Conservation (phyloP, 2,797 vertebrate genomes). For the Acomys russatus region DNA sequence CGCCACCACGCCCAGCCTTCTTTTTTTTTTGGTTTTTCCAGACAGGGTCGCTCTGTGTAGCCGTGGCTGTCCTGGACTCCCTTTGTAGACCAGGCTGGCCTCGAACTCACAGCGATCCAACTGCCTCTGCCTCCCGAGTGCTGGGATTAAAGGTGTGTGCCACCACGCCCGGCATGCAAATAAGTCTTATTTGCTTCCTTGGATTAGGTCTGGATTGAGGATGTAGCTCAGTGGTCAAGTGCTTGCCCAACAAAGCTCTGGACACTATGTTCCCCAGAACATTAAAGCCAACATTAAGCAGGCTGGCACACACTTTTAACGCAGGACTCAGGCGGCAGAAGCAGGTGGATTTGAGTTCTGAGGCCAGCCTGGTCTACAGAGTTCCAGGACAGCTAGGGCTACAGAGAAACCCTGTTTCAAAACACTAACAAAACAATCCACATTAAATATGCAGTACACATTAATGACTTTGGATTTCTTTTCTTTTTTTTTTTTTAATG, state of each 20-base stretch:
- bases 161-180: too few species aligned
- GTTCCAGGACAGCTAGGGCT: neutral
- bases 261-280: neutral
- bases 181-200: neutral
- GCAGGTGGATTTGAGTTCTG: neutral
- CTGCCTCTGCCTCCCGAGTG: too few species aligned
- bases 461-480: neutral
- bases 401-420: neutral
- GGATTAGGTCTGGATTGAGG: neutral
- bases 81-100: too few species aligned
- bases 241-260: neutral
- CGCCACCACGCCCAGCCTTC: too few species aligned
- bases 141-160: too few species aligned
- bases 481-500: too few species aligned
- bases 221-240: neutral
- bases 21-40: too few species aligned
- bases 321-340: neutral
- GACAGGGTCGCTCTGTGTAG: too few species aligned
- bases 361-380: neutral
- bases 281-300: conserved; percentile 29
- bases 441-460: conserved; percentile 48
- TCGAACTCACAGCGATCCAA: too few species aligned
- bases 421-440: neutral
- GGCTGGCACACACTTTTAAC: neutral
- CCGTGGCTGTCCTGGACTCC: too few species aligned